Evolutionary conservation across 1,140 invertebrate species (phyloP).

Genomic region (Dendroctonus ponderosae): DNA sequence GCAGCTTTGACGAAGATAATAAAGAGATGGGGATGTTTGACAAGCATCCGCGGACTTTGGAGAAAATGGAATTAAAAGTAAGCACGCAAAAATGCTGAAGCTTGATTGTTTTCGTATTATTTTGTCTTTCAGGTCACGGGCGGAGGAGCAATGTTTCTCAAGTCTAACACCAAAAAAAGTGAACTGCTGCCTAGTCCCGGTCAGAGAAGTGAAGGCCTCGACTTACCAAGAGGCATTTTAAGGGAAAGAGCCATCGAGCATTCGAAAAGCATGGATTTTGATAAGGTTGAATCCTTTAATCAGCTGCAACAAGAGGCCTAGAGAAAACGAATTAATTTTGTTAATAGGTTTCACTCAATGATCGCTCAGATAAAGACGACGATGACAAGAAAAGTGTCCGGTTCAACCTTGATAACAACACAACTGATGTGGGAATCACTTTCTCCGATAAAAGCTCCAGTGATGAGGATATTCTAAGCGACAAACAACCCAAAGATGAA

Average conservation of each 20-base stretch:
- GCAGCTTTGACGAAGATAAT: slow-evolving; percentile 45
- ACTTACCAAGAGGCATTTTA: slow-evolving; percentile 64
- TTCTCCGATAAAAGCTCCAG: slow-evolving; percentile 47
- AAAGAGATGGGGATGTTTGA: slow-evolving; percentile 34
- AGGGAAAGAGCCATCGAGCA: slow-evolving; percentile 57
- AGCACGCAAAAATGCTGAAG: too few species aligned
- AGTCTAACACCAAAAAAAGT: slow-evolving; percentile 59
- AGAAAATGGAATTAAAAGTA: slow-evolving; percentile 48
- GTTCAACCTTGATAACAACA: slow-evolving; percentile 58
- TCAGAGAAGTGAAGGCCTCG: slow-evolving; percentile 30
- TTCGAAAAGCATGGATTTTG: slow-evolving; percentile 44
- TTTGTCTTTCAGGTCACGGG: slow-evolving; percentile 47
- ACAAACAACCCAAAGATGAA: slow-evolving; percentile 37
- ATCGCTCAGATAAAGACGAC: slow-evolving; percentile 52
- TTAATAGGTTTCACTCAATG: slow-evolving; percentile 36
- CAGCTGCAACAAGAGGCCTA: neutral
- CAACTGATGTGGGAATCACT: slow-evolving; percentile 41
- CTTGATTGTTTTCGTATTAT: too few species aligned
- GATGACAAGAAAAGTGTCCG: slow-evolving; percentile 73
- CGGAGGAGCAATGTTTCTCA: slow-evolving; percentile 69
- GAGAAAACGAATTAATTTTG: neutral
- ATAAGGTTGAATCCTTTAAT: slow-evolving; percentile 38
- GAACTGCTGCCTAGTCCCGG: slow-evolving; percentile 25
- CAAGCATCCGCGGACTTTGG: slow-evolving; percentile 39
- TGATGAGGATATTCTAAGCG: slow-evolving; percentile 43